Evolutionary conservation across 2,888 invertebrate genomes (phyloP).

Genomic region (Pseudoips prasinana): DNA sequence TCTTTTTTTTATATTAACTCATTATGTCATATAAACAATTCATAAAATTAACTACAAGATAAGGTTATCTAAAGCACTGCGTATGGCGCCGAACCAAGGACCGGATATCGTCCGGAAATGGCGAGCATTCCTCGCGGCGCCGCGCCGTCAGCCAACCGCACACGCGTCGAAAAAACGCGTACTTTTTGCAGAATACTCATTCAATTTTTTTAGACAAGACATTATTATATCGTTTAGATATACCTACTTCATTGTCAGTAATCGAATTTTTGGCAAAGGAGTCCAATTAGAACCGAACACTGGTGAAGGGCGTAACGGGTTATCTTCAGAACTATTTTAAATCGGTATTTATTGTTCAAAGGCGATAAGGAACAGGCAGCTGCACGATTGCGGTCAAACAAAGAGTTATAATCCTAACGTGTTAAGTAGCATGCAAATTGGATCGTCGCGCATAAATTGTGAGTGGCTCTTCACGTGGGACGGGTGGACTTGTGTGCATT

Average conservation of each 20-base stretch:
- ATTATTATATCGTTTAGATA: too few relatives aligned
- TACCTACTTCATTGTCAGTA: too few relatives aligned
- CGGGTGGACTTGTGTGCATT: conserved; percentile 58
- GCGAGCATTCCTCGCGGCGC: conserved; percentile 75
- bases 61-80: conserved; percentile 56
- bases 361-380: conserved; percentile 71
- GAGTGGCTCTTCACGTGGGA: conserved; percentile 46
- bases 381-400: conserved; percentile 66
- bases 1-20: too few relatives aligned
- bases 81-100: conserved; percentile 54
- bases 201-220: too few relatives aligned
- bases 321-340: conserved; percentile 69
- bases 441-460: conserved; percentile 41
- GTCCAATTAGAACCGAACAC: conserved; percentile 20
- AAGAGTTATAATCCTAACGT: conserved; percentile 65
- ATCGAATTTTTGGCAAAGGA: conserved; percentile 26
- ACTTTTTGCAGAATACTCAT: conserved; percentile 42
- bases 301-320: conserved; percentile 46
- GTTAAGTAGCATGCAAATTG: conserved; percentile 59
- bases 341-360: conserved; percentile 65
- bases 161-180: conserved; percentile 54
- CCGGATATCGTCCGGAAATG: conserved; percentile 81
- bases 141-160: conserved; percentile 53
- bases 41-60: conserved; percentile 28
- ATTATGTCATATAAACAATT: conserved; percentile 11